Evolutionary conservation across 2,797 vertebrate species (phyloP).

Genomic region (Morus bassanus): DNA sequence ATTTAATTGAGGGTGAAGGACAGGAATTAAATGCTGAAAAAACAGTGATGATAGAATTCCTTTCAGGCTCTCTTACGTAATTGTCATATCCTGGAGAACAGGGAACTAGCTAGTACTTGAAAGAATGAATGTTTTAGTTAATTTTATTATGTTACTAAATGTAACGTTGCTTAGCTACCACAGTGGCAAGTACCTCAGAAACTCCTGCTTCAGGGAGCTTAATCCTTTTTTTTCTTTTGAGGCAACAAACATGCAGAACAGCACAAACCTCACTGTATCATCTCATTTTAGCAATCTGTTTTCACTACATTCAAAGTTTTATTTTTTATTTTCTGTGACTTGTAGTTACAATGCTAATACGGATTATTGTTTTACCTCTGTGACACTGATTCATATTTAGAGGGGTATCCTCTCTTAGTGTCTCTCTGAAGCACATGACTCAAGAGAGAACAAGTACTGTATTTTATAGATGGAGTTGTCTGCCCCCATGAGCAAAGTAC

Average conservation of each 20-base stretch:
- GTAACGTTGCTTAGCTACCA: neutral
- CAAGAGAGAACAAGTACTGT: neutral
- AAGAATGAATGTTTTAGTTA: conserved; percentile 19
- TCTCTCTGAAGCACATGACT: neutral
- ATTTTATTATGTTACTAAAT: conserved; percentile 6
- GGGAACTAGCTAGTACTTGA: neutral
- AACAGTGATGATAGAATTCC: neutral
- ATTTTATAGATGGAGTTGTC: neutral
- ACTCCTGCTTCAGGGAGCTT: neutral
- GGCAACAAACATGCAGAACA: neutral
- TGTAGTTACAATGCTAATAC: neutral
- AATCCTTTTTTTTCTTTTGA: neutral
- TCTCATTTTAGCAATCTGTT: neutral
- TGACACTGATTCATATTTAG: neutral
- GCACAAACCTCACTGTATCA: neutral
- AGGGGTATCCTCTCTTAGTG: neutral
- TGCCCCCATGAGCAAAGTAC: neutral
- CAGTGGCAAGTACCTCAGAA: neutral
- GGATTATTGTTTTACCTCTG: neutral
- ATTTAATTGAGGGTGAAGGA: neutral
- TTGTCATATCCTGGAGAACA: neutral
- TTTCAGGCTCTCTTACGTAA: neutral
- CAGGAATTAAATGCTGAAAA: neutral
- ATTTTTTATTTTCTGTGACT: neutral
- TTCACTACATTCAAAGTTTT: neutral